Evolutionary conservation across 2,888 invertebrate species (phyloP).

Genomic region (Holacanthella duospinosa): DNA sequence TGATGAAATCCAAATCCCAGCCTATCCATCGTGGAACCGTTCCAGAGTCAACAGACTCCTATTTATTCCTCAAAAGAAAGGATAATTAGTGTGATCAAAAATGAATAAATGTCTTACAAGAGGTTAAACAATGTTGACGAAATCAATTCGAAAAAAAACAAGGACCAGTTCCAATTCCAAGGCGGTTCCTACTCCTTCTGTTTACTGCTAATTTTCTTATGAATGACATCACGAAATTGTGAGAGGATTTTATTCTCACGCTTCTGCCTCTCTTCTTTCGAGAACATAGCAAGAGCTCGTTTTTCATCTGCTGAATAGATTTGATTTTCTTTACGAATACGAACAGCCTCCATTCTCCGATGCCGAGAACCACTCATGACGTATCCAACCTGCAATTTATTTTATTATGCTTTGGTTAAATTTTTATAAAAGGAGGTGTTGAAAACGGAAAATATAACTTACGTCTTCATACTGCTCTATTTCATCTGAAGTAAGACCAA

Average conservation of each 20-base stretch:
- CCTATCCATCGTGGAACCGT: too few relatives aligned
- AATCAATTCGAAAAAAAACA: not conserved
- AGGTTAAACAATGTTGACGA: too few relatives aligned
- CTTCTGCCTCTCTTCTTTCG: conserved; percentile 92
- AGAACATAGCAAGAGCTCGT: conserved; percentile 93
- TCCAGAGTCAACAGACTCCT: too few relatives aligned
- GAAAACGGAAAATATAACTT: too few relatives aligned
- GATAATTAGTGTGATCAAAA: too few relatives aligned
- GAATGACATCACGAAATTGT: conserved; percentile 84
- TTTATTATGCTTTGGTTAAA: not conserved
- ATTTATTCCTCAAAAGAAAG: not conserved
- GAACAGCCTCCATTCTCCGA: conserved; percentile 98
- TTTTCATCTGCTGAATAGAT: conserved; percentile 99
- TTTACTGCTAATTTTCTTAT: conserved; percentile 53
- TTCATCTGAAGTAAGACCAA: conserved; percentile 90
- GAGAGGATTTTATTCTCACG: conserved; percentile 88
- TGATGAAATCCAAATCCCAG: not conserved
- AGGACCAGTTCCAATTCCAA: not conserved
- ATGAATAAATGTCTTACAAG: too few relatives aligned
- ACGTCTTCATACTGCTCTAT: conserved; percentile 83
- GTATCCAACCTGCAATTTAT: conserved; percentile 30
- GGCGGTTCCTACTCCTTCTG: conserved; percentile 18
- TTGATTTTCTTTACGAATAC: conserved; percentile 98
- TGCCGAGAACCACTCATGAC: conserved; percentile 50
- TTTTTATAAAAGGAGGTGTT: not conserved